phyloP scores from a whole-genome alignment of 2,888 invertebrate species.

The Steinernema scapterisci region DNA sequence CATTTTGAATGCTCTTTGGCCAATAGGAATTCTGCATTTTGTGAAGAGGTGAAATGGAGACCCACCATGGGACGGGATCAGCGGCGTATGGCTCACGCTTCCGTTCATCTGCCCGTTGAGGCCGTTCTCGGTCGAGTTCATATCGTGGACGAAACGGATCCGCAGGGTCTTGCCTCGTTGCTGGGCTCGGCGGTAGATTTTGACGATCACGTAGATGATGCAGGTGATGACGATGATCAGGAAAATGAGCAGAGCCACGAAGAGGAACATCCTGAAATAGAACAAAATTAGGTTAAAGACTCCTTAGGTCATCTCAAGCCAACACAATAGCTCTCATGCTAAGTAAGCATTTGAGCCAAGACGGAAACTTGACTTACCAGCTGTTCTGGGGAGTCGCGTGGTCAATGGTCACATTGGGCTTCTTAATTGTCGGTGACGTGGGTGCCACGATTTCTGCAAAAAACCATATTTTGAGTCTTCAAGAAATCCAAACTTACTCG shows the following conservation, averaged over 20 bases:
- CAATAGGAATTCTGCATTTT: too few species aligned
- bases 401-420: not conserved
- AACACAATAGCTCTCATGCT: too few species aligned
- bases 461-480: not conserved
- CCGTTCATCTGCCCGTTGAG: not conserved
- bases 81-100: conserved; percentile 7
- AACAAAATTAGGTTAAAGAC: too few species aligned
- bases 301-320: not conserved
- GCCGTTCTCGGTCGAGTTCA: not conserved
- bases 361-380: not conserved
- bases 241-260: conserved; percentile 4
- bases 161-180: conserved; percentile 35
- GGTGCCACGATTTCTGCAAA: conserved; percentile 34
- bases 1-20: too few species aligned
- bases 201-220: conserved; percentile 17
- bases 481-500: conserved; percentile 31
- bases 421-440: not conserved
- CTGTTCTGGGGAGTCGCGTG: not conserved
- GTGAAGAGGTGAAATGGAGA: too few species aligned
- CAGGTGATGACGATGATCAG: conserved; percentile 32
- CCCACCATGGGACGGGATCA: conserved; percentile 19
- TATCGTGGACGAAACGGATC: conserved; percentile 40
- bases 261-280: not conserved
- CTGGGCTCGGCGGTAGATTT: conserved; percentile 37
- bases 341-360: not conserved